Evolutionary conservation across 2,113 vertebrate genomes (phyloP), one percentile per base, ranked within the genome.

Genomic region (Gambusia affinis): DNA sequence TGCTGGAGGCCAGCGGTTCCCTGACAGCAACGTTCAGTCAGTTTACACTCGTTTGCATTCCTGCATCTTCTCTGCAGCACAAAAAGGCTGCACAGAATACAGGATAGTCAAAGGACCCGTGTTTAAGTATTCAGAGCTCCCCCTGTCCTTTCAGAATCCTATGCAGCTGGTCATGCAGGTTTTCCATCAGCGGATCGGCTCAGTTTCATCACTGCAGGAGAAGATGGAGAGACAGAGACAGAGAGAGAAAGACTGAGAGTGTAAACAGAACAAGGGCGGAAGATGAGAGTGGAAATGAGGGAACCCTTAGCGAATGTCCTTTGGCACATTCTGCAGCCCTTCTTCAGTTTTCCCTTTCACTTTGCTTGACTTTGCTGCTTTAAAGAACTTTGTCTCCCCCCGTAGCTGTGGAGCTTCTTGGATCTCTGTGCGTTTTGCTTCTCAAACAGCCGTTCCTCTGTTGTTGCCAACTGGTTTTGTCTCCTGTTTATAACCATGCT

Each of bases 1-100:
- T 64, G 70, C n/a, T 82, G 51, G 81, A 78, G 84, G 79, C 81
- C 85, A 86, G 75, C 61, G 60, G 30, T 68, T 82, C 67, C 72
- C 64, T 8, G 37, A 35, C 35, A 33, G 28, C 42, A 60, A 51
- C 62, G 71, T 33, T 74, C 61, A 24, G 44, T 72, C 64, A 83
- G 60, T 29, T 80, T 81, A 75, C 3, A 19, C 28, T 76, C 66
- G 12, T 60, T 70, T 79, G 42, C 68, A 76, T 70, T 64, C 29
- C 29, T 1, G 10, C n/a, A 15, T 77, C 70, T 54, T 70, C 14
- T 33, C 47, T 1, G 12, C 39, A 3, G 44, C 78, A 47, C 27
- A 44, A 44, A 47, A 19, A 44, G 7, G 6, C 19, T 27, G 37
- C n/a, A 28, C 37, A 37, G 64, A 42, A 66, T 66, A n/a, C 2